Conservation (phyloP, 2,888 invertebrate species). For the Drosophila bunnanda region DNA sequence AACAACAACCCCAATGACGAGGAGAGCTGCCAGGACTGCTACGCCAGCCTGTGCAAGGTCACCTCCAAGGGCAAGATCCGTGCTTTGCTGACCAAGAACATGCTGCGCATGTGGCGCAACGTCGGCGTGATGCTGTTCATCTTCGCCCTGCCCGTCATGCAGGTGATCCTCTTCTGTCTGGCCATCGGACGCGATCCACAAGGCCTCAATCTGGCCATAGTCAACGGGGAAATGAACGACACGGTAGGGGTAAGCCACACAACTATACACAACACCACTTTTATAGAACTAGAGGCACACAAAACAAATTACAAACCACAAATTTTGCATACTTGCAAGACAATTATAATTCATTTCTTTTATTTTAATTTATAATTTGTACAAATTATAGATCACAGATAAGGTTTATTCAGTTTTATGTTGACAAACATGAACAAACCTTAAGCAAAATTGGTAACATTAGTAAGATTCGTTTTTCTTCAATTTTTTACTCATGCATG, state of each 20-base stretch:
- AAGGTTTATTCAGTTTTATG: background rate
- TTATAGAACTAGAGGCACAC: background rate
- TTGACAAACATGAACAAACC: no score
- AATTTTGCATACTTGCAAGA: background rate
- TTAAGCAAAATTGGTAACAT: no score
- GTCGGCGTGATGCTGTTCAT: slow-evolving; percentile 97
- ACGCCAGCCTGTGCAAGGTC: slow-evolving; percentile 78
- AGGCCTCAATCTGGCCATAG: slow-evolving; percentile 91
- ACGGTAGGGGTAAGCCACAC: slow-evolving; percentile 68
- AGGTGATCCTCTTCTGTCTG: slow-evolving; percentile 96
- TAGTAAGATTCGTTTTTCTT: no score
- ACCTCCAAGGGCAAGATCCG: slow-evolving; percentile 94
- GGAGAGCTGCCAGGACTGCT: slow-evolving; percentile 82
- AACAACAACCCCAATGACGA: slow-evolving; percentile 80
- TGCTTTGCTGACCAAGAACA: slow-evolving; percentile 94
- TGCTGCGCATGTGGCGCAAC: slow-evolving; percentile 95
- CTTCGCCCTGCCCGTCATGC: slow-evolving; percentile 96
- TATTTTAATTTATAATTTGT: background rate
- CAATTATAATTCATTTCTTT: background rate
- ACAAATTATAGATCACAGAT: background rate
- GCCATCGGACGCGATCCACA: slow-evolving; percentile 95
- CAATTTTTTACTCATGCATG: no score
- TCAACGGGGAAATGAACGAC: slow-evolving; percentile 88
- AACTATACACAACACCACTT: background rate
- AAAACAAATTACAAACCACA: background rate